These are phyloP conservation scores for Drosophila micromelanica DNA, from an alignment of 1,140 invertebrate species.

Conservation along the genomic window DNA sequence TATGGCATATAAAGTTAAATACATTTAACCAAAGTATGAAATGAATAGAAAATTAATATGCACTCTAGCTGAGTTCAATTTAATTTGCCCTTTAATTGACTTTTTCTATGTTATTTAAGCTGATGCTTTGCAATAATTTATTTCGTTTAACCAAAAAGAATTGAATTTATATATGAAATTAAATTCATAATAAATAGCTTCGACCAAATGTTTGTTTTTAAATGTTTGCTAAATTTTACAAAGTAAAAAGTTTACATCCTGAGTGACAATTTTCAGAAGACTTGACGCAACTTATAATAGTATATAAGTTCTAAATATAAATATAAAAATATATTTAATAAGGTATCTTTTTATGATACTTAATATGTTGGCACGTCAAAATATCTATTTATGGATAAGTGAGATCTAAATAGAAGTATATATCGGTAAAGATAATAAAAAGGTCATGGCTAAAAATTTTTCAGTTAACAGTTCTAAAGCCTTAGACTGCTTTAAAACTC, in stretches of 20 bases:
- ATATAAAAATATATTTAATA: too few species aligned
- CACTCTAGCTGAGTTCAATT: background rate
- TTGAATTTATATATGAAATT: too few species aligned
- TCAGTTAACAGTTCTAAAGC: conserved; percentile 1
- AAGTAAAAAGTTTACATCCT: too few species aligned
- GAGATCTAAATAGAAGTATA: conserved; percentile 19
- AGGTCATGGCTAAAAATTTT: background rate
- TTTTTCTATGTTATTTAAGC: too few species aligned
- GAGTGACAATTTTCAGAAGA: conserved; percentile 2
- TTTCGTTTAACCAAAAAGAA: too few species aligned
- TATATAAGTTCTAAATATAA: too few species aligned
- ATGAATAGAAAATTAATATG: background rate
- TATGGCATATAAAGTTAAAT: conserved; percentile 7
- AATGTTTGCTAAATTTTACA: too few species aligned
- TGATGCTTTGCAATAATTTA: too few species aligned
- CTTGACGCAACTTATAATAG: conserved; percentile 13
- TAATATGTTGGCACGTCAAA: conserved; percentile 9
- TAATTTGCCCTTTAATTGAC: background rate
- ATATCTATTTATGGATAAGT: conserved; percentile 6
- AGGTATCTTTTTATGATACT: conserved; percentile 10
- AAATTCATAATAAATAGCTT: too few species aligned
- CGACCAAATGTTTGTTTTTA: too few species aligned
- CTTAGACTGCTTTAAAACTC: conserved; percentile 14
- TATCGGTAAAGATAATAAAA: conserved; percentile 1
- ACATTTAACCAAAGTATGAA: background rate